Evolutionary conservation across 1,140 invertebrate genomes (phyloP), one percentile per base, ranked within the genome.

Genomic region (Brachionus calyciflorus): DNA sequence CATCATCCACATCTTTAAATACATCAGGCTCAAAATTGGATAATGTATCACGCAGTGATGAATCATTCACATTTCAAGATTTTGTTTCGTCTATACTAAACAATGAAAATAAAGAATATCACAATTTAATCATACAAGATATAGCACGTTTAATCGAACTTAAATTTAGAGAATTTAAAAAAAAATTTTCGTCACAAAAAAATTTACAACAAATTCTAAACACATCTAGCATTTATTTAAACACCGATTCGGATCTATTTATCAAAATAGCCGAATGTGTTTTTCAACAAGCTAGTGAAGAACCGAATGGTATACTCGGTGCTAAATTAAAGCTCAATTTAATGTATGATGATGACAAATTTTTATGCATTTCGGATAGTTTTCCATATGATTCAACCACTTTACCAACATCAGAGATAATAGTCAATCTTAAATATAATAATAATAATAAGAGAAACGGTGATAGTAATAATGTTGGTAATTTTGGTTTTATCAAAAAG

Each of bases 61-160:
- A 73, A 10, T 14, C 69, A 17, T 73, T 37, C 46, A 51, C 69
- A 3, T 73, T 73, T 73, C 69, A 73, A 33, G 69, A 73, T 28
- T 73, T 73, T 73, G 69, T 73, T n/a, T 73, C 69, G 44, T 51
- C 46, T 12, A 49, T 73, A 19, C 12, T 73, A 30, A 73, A 53
- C 26, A 51, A 33, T 21, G 69, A 73, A 4, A 55, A 73, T n/a
- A 48, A 73, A 48, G 46, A 73, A 19, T 51, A 55, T 14, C 17
- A 17, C 6, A 17, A 26, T 12, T 55, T 73, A 33, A 49, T 73
- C 0, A 33, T 73, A 17, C 69, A 73, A 24, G 69, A 73, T 46
- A 73, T 73, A 28, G 69, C 69, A 40, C 44, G 69, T 4, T 41
- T 73, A 21, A 73, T 73, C n/a, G 69, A 73, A 46, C 69, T 73